Evolutionary conservation across 2,797 vertebrate genomes (phyloP), one percentile per base, ranked within the genome.

Genomic region (Acipenser ruthenus): DNA sequence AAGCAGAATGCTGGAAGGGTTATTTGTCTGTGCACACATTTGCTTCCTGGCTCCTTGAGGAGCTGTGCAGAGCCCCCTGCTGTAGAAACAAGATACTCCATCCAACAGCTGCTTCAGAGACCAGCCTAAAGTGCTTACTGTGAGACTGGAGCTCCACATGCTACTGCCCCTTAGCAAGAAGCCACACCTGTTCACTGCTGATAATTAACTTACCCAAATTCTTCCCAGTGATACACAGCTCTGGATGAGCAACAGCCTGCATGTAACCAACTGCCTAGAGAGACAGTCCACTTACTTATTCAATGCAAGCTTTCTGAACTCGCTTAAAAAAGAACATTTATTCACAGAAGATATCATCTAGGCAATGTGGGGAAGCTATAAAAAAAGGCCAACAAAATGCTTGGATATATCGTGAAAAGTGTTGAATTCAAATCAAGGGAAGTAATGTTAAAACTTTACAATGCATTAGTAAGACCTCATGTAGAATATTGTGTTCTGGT

Each of bases 121-220:
- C 64, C 71, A 77, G 72, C 66, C 73, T 66, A 70, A 49, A 58
- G 55, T 58, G 67, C 70, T 77, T 51, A 48, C 13, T 67, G 66
- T 63, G 48, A 52, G 48, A 73, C 69, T 75, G 49, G 10, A 47
- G 61, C 66, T 15, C 61, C 59, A 71, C 60, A 64, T 68, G 70
- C 49, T 60, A 1, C 53, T 62, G 73, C 58, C 63, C 78, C 72
- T 65, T 50, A 63, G 60, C 61, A 71, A 71, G 67, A 68, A 66
- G 59, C 7, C 52, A 73, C 77, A 79, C 68, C 70, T 74, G 69
- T 60, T 77, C 68, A 56, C 53, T 58, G 63, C 58, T 73, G 69
- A 78, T 70, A 71, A 77, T 13, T 52, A 78, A 69, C 73, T 53
- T 72, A 49, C 60, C 68, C 68, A 70, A 50, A 50, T 37, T 8